Conservation (phyloP, 2,113 vertebrate species). For the Colinus virginianus region DNA sequence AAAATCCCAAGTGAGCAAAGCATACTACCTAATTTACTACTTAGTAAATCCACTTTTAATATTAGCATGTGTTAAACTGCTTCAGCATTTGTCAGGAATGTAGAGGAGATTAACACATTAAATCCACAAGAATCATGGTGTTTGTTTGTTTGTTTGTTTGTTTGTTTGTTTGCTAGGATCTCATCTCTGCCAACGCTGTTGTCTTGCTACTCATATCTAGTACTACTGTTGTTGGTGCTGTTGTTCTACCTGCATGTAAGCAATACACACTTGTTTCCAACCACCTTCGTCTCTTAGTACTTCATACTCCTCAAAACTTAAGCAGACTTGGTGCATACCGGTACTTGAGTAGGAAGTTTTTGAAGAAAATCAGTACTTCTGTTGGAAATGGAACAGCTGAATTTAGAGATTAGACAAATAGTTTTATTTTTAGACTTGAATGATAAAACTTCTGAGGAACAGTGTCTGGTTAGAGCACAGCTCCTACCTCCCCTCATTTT, state of each 20-base stretch:
- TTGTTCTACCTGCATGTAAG: rapidly evolving
- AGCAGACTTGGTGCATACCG: not conserved
- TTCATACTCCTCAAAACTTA: not conserved
- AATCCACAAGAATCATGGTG: not conserved
- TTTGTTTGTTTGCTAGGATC: rapidly evolving
- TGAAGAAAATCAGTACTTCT: not conserved
- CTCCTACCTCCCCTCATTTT: not conserved
- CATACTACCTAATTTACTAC: not conserved
- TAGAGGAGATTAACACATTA: not conserved
- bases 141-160: rapidly evolving
- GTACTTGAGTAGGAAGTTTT: not conserved
- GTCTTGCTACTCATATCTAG: not conserved
- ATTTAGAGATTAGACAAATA: not conserved
- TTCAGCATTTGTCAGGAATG: not conserved
- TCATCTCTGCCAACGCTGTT: not conserved
- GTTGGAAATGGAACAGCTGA: not conserved
- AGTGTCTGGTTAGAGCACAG: not conserved
- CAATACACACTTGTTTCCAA: not conserved
- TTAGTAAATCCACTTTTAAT: not conserved
- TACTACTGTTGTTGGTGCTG: not conserved
- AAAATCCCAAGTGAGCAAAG: not conserved
- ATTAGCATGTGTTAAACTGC: not conserved
- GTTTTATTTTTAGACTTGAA: not conserved
- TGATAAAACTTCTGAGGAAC: not conserved
- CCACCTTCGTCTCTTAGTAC: not conserved